Evolutionary conservation across 2,113 vertebrate species (phyloP), one percentile per base, ranked within the genome.

Genomic region (Gallinago undulata): DNA sequence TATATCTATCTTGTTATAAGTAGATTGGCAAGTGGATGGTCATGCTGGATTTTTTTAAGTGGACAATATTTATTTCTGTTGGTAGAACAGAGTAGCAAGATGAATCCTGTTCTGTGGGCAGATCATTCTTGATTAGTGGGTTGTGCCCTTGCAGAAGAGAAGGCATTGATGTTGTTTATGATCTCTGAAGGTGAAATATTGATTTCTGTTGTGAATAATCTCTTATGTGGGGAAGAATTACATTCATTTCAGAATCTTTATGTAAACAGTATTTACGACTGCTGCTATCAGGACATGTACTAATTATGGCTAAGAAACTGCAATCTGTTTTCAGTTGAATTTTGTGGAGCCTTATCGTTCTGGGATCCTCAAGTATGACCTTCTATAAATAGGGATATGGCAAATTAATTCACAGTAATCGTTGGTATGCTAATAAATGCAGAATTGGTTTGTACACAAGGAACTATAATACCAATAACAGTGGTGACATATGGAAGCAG

Each of bases 381-480:
- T 30, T 28, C 35, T 43, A 1, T 64, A 30, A 79, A 51, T 2
- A 57, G 41, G 28, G 19, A 7, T 59, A 21, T 18, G 2, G 25
- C 31, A n/a, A 30, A 37, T 39, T 72, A 21, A 19, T 50, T 48
- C 2, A 1, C 24, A 24, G 30, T 70, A 2, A 12, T 45, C 35
- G 6, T 6, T 57, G 28, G 5, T 37, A 1, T 12, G 10, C n/a
- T 37, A 41, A 23, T 13, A 17, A 87, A n/a, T 21, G 28, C 47
- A 70, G 55, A 16, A 27, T 21, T 35, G 33, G 4, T 24, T 28
- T n/a, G 15, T 56, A 23, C 18, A 30, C 0, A 0, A 31, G 43
- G 35, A 31, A 9, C 37, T 80, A 3, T 1, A 22, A 24, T 24
- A 14, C 30, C 9, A 23, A 0, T 50, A 25, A n/a, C 33, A 45